Conservation (phyloP, 2,888 invertebrate genomes). For the Cinara cedri region DNA sequence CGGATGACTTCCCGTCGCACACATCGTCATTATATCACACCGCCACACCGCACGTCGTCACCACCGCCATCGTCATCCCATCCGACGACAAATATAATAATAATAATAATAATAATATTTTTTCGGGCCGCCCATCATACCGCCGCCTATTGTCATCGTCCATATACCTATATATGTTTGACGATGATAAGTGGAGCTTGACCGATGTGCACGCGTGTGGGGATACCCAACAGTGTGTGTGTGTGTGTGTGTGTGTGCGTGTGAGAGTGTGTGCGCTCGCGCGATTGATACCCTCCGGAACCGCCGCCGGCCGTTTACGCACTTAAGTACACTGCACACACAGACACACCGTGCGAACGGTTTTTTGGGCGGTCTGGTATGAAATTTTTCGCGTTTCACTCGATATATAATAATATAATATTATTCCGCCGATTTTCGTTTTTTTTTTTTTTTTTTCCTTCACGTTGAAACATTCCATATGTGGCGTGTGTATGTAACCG, state of each 20-base stretch:
- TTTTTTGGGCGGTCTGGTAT: background rate
- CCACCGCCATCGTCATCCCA: constrained; percentile 21
- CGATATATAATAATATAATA: no score
- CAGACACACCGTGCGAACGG: constrained; percentile 39
- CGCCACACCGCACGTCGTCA: background rate
- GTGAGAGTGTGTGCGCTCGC: background rate
- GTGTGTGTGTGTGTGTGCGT: background rate
- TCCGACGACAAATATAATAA: constrained; percentile 24
- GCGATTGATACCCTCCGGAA: background rate
- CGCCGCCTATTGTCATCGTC: constrained; percentile 4
- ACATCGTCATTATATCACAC: background rate
- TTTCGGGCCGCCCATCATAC: constrained; percentile 29
- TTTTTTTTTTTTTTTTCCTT: background rate
- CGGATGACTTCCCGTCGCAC: constrained; percentile 43
- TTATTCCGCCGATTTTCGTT: constrained; percentile 16
- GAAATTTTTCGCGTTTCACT: constrained; percentile 35
- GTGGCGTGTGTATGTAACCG: no score
- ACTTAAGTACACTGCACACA: constrained; percentile 20
- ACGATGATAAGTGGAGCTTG: constrained; percentile 49
- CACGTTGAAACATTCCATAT: no score
- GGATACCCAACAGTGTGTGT: background rate
- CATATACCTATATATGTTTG: background rate
- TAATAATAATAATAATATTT: constrained; percentile 25
- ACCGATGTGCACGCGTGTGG: constrained; percentile 26
- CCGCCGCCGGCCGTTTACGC: constrained; percentile 22